phyloP scores from a whole-genome alignment of 2,113 vertebrate genomes.

The Pyxicephalus adspersus region DNA sequence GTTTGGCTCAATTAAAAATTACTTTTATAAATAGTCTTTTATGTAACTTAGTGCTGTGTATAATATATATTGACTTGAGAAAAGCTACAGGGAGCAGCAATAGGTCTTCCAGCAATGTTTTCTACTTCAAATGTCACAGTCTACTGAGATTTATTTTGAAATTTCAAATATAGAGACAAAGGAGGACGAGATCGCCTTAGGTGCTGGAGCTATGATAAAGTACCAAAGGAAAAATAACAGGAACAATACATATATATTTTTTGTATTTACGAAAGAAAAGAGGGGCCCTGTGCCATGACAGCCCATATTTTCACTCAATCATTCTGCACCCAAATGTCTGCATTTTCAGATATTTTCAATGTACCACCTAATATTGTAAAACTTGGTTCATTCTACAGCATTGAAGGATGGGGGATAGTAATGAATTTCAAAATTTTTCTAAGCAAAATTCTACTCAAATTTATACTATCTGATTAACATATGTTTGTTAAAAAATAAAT shows the following conservation, averaged over 20 bases:
- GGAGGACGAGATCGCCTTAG: constrained; percentile 39
- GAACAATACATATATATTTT: constrained; percentile 23
- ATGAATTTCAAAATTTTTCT: too few species aligned
- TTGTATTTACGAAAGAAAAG: constrained; percentile 30
- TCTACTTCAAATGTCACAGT: constrained; percentile 56
- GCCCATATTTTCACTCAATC: not conserved
- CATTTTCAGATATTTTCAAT: too few species aligned
- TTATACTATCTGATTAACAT: too few species aligned
- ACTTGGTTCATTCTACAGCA: too few species aligned
- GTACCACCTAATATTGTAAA: too few species aligned
- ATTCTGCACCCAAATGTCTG: not conserved
- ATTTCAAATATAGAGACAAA: constrained; percentile 56
- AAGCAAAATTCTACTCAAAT: too few species aligned
- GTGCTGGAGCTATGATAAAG: constrained; percentile 36
- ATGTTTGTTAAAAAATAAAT: too few species aligned
- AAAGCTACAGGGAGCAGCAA: constrained; percentile 37
- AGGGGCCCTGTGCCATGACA: constrained; percentile 26
- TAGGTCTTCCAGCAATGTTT: constrained; percentile 44
- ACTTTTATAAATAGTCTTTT: constrained; percentile 5
- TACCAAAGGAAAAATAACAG: constrained; percentile 51
- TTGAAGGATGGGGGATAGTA: too few species aligned
- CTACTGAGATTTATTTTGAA: constrained; percentile 51
- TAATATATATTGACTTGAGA: constrained; percentile 53
- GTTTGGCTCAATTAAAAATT: not conserved
- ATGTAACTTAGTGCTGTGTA: constrained; percentile 2